Percentiles rank a stretch among this genome's conserved stretches.
phyloP scores from a whole-genome alignment of 1,140 invertebrate species.

The Aphaenogaster ashmeadi region DNA sequence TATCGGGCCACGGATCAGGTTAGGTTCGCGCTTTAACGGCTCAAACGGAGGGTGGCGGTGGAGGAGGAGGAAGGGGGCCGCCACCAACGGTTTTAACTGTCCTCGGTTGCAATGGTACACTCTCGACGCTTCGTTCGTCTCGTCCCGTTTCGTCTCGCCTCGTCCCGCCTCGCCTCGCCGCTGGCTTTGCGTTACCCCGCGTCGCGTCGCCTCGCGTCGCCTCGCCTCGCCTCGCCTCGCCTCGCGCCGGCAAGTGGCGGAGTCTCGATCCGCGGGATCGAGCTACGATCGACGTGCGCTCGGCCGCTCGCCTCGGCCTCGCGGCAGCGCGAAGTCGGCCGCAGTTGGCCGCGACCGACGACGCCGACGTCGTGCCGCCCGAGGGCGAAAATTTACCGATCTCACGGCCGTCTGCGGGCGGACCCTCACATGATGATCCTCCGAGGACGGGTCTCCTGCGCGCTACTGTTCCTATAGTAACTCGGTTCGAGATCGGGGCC shows the following conservation, averaged over 20 bases:
- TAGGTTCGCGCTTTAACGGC: constrained; percentile 77
- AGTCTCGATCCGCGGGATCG: constrained; percentile 39
- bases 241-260: constrained; percentile 54
- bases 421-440: constrained; percentile 52
- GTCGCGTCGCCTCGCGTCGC: background rate
- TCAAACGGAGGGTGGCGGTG: background rate
- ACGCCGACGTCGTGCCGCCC: constrained; percentile 21
- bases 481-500: constrained; percentile 25
- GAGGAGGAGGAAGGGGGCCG: constrained; percentile 1
- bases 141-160: background rate
- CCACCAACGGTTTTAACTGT: constrained; percentile 76
- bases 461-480: constrained; percentile 70
- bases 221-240: background rate
- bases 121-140: background rate
- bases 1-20: constrained; percentile 73
- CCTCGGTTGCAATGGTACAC: constrained; percentile 44
- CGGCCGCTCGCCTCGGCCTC: no score
- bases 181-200: background rate
- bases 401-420: constrained; percentile 56
- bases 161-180: background rate
- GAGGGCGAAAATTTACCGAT: constrained; percentile 63
- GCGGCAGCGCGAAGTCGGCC: constrained; percentile 8
- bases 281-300: background rate
- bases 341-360: constrained; percentile 8
- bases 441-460: constrained; percentile 27